phyloP scores from a whole-genome alignment of 2,888 invertebrate species.

The Xanthia togata region DNA sequence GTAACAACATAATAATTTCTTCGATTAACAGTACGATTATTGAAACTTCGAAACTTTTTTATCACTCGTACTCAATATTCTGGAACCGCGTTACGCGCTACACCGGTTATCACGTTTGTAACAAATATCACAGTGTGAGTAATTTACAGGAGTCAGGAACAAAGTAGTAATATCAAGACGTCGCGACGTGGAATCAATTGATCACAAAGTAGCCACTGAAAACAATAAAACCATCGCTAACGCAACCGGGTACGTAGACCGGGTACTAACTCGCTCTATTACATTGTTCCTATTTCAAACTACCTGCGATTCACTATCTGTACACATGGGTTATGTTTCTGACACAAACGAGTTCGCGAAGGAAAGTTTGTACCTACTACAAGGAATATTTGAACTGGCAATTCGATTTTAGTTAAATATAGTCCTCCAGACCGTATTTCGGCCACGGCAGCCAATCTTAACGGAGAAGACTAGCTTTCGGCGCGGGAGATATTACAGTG shows the following conservation, averaged over 20 bases:
- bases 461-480: too few species aligned
- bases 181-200: constrained; percentile 68
- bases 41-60: background rate
- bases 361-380: constrained; percentile 10
- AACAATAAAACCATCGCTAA: constrained; percentile 66
- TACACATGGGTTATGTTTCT: constrained; percentile 18
- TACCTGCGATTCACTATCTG: constrained; percentile 28
- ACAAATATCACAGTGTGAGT: constrained; percentile 32
- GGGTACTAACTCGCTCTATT: constrained; percentile 53
- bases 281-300: constrained; percentile 55
- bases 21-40: background rate
- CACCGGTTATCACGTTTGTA: constrained; percentile 33
- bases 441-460: too few species aligned
- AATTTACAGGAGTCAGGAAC: constrained; percentile 29
- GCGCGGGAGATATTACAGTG: too few species aligned
- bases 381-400: constrained; percentile 18
- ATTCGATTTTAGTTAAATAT: constrained; percentile 31
- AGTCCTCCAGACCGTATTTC: too few species aligned
- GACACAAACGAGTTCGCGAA: constrained; percentile 17
- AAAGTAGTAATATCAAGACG: constrained; percentile 58
- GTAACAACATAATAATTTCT: background rate
- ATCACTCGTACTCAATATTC: constrained; percentile 18
- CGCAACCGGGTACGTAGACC: constrained; percentile 45
- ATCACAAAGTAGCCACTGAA: constrained; percentile 69
- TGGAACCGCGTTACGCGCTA: background rate